Evolutionary conservation across 2,113 vertebrate species (phyloP).

Genomic region (Varanus salvator): DNA sequence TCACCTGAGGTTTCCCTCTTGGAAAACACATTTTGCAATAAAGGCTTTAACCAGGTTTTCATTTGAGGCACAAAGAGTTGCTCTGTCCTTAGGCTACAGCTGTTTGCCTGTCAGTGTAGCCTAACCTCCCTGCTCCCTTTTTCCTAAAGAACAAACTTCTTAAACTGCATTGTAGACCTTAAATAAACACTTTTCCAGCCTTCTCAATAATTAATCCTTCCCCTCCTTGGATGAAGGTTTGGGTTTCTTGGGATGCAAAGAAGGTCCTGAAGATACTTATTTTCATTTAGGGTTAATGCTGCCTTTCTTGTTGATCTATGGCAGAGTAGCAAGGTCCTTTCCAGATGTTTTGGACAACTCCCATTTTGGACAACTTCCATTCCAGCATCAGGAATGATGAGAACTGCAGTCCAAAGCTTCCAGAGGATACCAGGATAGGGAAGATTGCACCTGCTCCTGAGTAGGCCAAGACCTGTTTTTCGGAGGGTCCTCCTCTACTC

Average conservation of each 20-base stretch:
- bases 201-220: background rate
- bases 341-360: too few relatives aligned
- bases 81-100: too few relatives aligned
- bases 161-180: background rate
- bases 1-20: too few relatives aligned
- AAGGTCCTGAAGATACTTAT: background rate
- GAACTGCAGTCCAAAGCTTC: too few relatives aligned
- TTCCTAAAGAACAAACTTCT: too few relatives aligned
- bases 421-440: too few relatives aligned
- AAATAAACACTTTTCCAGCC: background rate
- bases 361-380: too few relatives aligned
- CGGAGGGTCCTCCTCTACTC: background rate
- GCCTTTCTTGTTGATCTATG: background rate
- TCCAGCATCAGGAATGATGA: too few relatives aligned
- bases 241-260: background rate
- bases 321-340: background rate
- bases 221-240: background rate
- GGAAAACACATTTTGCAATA: background rate
- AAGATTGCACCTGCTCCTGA: background rate
- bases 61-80: too few relatives aligned
- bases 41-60: background rate
- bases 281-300: background rate
- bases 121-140: background rate
- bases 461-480: background rate
- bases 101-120: background rate